A percentile compares a stretch with the other conserved stretches of the same genome.
Conservation (phyloP, 2,797 vertebrate species). For the Synanceia verrucosa region DNA sequence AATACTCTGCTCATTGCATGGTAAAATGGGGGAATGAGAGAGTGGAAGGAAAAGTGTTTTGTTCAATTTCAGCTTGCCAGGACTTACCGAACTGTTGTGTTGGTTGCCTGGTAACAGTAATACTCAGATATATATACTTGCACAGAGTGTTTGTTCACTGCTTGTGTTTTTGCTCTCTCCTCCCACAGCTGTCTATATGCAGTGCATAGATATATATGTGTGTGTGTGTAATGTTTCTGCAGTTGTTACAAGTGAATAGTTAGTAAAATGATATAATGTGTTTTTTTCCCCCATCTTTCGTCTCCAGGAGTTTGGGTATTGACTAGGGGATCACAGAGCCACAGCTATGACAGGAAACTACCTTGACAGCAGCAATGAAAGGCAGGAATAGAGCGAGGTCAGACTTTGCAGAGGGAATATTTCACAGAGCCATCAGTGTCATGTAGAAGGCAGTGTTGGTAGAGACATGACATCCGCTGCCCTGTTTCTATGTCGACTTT, state of each 20-base stretch:
- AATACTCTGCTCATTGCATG: constrained; percentile 59
- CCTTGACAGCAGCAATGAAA: constrained; percentile 60
- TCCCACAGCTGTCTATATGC: not conserved
- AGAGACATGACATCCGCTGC: constrained; percentile 49
- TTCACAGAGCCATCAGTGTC: constrained; percentile 61
- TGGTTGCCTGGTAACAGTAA: constrained; percentile 77
- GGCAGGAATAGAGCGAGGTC: constrained; percentile 55
- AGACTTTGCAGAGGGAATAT: constrained; percentile 58
- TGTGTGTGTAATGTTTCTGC: not conserved
- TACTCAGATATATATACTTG: constrained; percentile 46
- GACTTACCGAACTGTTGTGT: constrained; percentile 70
- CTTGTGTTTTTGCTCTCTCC: constrained; percentile 24
- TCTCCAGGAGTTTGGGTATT: constrained; percentile 14
- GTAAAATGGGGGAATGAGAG: constrained; percentile 52
- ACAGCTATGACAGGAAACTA: constrained; percentile 58
- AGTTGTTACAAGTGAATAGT: constrained; percentile 19
- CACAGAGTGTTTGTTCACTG: constrained; percentile 29
- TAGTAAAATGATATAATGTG: constrained; percentile 11
- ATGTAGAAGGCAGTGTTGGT: constrained; percentile 41
- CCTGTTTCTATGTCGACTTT: constrained; percentile 28
- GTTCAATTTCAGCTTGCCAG: constrained; percentile 66
- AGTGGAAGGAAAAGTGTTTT: constrained; percentile 65
- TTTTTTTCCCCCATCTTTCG: constrained; percentile 4
- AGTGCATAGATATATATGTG: not conserved
- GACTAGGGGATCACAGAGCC: constrained; percentile 56